Base-by-base conservation (phyloP, 2,888 invertebrate genomes). In the Gryllus longicercus region DNA sequence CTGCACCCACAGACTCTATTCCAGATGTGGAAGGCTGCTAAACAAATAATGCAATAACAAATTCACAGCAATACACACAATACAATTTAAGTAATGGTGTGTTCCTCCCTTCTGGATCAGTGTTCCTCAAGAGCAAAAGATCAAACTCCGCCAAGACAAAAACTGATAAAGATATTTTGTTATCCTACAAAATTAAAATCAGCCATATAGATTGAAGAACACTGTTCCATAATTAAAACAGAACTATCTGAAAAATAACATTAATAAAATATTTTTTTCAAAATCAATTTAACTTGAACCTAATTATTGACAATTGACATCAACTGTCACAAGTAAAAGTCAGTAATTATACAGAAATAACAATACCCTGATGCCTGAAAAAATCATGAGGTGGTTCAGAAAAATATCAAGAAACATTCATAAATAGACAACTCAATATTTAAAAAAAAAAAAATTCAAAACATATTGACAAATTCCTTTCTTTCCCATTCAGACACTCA, bases 11-110 rank as follows among this genome's bases (percentile, higher is more conserved):
- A 74, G 87, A 87, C 18, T 87, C 87, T 79, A 87, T 83, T 77
- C 87, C 88, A 76, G 87, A 87, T 21, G 87, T 87, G 8, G 88
- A 87, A 51, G 88, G 86, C 78, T 88, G 86, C 83, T 86, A 86
- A 75, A 85, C n/a, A 79, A n/a, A 76, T 74, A 63, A 63, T 63
- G 63, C 63, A 63, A 63, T 63, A 63, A 63, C 14, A 63, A 63
- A 63, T 63, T 63, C 63, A 63, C 63, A 63, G 63, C 63, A 63
- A 63, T 63, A 63, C 63, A 14, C 63, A 78, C 50, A 38, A 38
- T 11, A 12, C 10, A 16, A 2, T 50, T 12, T 75, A 18, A 63
- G n/a, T n/a, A 63, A 63, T 16, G 63, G n/a, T n/a, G 14, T 63
- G 18, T 11, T 51, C 21, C 49, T 38, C 14, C 78, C 3, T 63